Evolutionary conservation across 1,140 invertebrate genomes (phyloP), one percentile per base, ranked within the genome.

Genomic region (Araneus ventricosus): DNA sequence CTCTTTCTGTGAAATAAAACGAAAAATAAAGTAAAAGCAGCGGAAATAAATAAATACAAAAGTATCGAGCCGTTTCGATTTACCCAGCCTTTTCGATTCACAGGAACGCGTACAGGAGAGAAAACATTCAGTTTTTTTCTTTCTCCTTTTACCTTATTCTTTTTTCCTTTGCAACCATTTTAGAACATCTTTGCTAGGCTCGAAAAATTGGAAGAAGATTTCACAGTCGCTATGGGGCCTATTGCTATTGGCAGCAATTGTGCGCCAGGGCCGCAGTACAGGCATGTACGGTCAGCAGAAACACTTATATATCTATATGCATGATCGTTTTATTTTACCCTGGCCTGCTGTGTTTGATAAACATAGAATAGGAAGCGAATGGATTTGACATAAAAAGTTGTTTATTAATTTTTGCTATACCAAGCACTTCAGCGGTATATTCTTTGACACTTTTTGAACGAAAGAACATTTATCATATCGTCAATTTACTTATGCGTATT

Each of bases 71-170:
- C 61, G 63, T 86, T 92, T 92, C 82, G 90, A 91, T 91, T 84
- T 61, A 91, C 90, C 80, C 59, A 52, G 90, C 90, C 90, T 91
- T 91, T 91, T 91, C 80, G 61, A 92, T 86, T 92, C 80, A 75
- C 82, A 67, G 57, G 79, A 59, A 59, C 75, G 10, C 8, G 80
- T n/a, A 84, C 45, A 84, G 63, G 24, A 92, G 82, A 59, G 61
- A 86, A 92, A 86, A 85, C 80, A 91, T 84, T 91, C 79, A 45
- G 41, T 79, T 75, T 75, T 75, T 34, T 37, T 82, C 41, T 30
- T 39, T 37, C 30, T 88, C 41, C 27, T 52, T 41, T 24, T 30
- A 59, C 34, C 34, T 45, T 27, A 14, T 37, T 41, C n/a, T 10
- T 63, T 88, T 88, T 88, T 75, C 39, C 80, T 80, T 80, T 39